Conservation (phyloP, 1,140 invertebrate species). For the Tetramorium alpestre region DNA sequence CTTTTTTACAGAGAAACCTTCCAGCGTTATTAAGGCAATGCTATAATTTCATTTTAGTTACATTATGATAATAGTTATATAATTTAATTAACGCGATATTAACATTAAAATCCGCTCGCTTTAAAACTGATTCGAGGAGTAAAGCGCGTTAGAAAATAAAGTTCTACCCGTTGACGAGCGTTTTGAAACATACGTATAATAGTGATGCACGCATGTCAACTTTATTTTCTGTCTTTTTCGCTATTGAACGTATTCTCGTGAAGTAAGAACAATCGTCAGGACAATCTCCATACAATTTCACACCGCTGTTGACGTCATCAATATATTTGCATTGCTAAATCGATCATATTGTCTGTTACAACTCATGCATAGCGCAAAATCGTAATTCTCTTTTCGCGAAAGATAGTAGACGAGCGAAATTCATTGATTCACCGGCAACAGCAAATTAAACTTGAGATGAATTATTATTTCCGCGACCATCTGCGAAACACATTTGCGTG, state of each 20-base stretch:
- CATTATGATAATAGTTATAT: not conserved
- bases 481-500: not conserved
- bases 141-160: not conserved
- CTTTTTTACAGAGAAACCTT: not conserved
- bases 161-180: not conserved
- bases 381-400: constrained; percentile 3
- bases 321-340: not conserved
- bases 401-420: not conserved
- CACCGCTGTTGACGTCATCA: constrained; percentile 4
- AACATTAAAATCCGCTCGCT: not conserved
- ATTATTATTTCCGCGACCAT: constrained; percentile 8
- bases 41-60: not conserved
- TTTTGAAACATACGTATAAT: constrained; percentile 1
- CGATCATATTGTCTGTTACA: not conserved
- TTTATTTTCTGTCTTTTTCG: constrained; percentile 33
- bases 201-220: not conserved
- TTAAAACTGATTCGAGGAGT: constrained; percentile 8
- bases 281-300: constrained; percentile 30
- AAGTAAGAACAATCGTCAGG: constrained; percentile 5
- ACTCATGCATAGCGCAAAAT: not conserved
- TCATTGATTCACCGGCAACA: not conserved
- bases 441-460: constrained; percentile 9
- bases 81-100: not conserved
- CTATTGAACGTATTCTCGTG: not conserved
- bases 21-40: not conserved